These are phyloP conservation scores for Mesaphorura yosii DNA, from an alignment of 1,140 invertebrate genomes.

Conservation along the genomic window DNA sequence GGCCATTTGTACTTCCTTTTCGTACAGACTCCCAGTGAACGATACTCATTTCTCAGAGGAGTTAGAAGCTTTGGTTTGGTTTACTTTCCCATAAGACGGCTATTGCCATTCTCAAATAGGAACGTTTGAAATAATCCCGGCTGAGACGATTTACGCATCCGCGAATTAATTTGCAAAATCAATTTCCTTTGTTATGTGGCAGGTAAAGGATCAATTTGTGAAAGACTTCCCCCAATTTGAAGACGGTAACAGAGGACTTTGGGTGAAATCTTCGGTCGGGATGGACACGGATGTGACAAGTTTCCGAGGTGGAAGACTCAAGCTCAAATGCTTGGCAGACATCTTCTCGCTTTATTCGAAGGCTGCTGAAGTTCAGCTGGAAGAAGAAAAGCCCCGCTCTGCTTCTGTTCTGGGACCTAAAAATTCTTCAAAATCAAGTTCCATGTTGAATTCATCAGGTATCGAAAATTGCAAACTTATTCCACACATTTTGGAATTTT, in stretches of 20 bases:
- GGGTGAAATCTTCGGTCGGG: slow-evolving; percentile 36
- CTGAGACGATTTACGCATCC: too few relatives aligned
- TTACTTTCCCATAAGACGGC: too few relatives aligned
- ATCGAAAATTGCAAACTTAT: too few relatives aligned
- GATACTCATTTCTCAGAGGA: too few relatives aligned
- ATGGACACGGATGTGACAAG: slow-evolving; percentile 42
- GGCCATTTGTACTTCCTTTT: too few relatives aligned
- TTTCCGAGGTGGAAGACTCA: slow-evolving; percentile 48
- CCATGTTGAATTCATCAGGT: too few relatives aligned
- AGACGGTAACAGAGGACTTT: slow-evolving; percentile 17
- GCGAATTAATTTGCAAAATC: too few relatives aligned
- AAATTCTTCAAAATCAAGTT: slow-evolving; percentile 38
- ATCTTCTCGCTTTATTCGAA: slow-evolving; percentile 49
- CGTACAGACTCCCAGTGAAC: too few relatives aligned
- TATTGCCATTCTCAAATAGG: too few relatives aligned
- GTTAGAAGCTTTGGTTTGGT: too few relatives aligned
- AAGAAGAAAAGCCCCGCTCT: slow-evolving; percentile 51
- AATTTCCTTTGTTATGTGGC: slow-evolving; percentile 5
- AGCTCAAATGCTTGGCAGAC: slow-evolving; percentile 49
- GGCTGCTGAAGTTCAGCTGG: slow-evolving; percentile 42
- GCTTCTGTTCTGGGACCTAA: slow-evolving; percentile 53
- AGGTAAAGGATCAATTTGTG: slow-evolving; percentile 26
- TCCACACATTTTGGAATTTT: too few relatives aligned
- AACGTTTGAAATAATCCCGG: too few relatives aligned
- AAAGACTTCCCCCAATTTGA: slow-evolving; percentile 25